Evolutionary conservation across 2,888 invertebrate genomes (phyloP).

Genomic region (Ceratothoa steindachneri): DNA sequence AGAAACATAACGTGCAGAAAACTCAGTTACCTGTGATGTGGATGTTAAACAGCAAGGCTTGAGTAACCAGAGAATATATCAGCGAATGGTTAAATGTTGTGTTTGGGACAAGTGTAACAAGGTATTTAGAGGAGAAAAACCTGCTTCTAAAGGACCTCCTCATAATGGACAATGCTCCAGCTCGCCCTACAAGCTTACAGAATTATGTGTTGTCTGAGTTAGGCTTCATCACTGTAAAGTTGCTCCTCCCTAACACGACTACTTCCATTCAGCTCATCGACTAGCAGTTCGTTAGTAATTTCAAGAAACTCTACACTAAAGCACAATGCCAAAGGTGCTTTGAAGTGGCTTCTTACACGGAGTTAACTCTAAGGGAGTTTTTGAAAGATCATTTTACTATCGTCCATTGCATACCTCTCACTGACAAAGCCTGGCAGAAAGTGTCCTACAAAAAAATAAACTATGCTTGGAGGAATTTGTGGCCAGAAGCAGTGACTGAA

Average conservation of each 20-base stretch:
- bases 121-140: not conserved
- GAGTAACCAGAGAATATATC: slow-evolving; percentile 6
- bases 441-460: not conserved
- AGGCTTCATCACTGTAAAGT: not conserved
- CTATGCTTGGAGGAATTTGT: no score
- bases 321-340: slow-evolving; percentile 37
- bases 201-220: not conserved
- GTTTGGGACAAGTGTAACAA: slow-evolving; percentile 20
- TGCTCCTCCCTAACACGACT: slow-evolving; percentile 29
- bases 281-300: slow-evolving; percentile 32
- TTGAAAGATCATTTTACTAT: slow-evolving; percentile 47
- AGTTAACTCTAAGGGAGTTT: slow-evolving; percentile 39
- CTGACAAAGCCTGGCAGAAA: not conserved
- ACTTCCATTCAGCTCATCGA: slow-evolving; percentile 41
- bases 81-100: slow-evolving; percentile 28
- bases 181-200: no score
- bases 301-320: no score
- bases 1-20: no score
- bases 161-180: no score
- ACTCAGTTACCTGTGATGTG: not conserved
- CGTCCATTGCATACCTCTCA: slow-evolving; percentile 25
- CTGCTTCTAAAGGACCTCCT: no score
- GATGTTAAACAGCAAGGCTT: not conserved
- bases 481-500: no score
- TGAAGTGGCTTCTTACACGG: slow-evolving; percentile 32